Percentiles rank a stretch among this genome's conserved stretches.
Conservation (phyloP, 2,797 vertebrate species). For the Astyanax mexicanus region DNA sequence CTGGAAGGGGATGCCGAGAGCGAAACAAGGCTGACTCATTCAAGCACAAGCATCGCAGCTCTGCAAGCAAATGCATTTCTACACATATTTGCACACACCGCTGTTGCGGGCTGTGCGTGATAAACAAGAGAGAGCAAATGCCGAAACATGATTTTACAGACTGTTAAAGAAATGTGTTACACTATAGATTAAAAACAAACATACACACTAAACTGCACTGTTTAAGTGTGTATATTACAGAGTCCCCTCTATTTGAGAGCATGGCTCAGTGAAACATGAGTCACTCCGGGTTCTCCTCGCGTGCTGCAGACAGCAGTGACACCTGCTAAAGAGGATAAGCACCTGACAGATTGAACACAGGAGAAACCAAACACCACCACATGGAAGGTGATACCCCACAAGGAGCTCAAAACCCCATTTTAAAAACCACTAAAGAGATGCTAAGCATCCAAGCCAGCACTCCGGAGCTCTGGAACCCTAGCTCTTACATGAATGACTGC, state of each 20-base stretch:
- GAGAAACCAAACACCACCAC: slow-evolving; percentile 30
- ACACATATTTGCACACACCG: slow-evolving; percentile 22
- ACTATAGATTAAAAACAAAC: not conserved
- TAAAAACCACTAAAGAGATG: slow-evolving; percentile 17
- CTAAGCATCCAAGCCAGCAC: slow-evolving; percentile 14
- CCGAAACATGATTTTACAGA: not conserved
- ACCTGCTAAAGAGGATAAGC: slow-evolving; percentile 29
- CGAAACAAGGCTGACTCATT: slow-evolving; percentile 23
- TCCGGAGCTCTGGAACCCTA: too few relatives aligned
- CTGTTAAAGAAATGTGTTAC: not conserved
- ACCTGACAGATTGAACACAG: slow-evolving; percentile 28
- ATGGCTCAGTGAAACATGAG: slow-evolving; percentile 30
- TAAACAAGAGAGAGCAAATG: not conserved
- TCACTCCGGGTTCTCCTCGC: slow-evolving; percentile 11
- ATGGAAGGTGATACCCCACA: slow-evolving; percentile 9
- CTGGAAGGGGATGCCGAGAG: not conserved
- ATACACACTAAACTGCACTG: not conserved
- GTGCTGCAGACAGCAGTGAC: slow-evolving; percentile 14
- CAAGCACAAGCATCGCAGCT: not conserved
- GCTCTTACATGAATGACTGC: not conserved
- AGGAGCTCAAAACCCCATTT: slow-evolving; percentile 3
- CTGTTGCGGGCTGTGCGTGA: not conserved
- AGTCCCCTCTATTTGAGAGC: not conserved
- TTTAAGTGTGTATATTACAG: too few relatives aligned
- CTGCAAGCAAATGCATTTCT: slow-evolving; percentile 7